Conservation (phyloP, 1,140 invertebrate genomes). For the Idris sp. region DNA sequence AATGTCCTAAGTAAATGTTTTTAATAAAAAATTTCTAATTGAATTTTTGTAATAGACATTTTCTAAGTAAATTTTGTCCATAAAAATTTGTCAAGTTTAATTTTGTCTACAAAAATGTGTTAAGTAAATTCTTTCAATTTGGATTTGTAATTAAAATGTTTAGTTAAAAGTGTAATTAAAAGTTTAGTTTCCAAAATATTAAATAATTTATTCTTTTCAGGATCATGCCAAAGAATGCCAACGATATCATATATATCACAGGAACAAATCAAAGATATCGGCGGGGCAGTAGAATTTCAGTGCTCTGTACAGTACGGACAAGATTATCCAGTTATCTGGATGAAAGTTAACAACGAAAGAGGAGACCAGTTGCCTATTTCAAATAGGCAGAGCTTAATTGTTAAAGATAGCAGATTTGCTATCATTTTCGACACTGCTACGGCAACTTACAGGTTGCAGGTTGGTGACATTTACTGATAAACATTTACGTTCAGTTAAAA, state of each 20-base stretch:
- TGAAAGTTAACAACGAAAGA: slow-evolving; percentile 80
- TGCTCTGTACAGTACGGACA: slow-evolving; percentile 93
- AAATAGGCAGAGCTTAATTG: slow-evolving; percentile 87
- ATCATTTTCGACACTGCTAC: slow-evolving; percentile 88
- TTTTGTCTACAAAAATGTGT: too few relatives aligned
- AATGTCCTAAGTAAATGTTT: too few relatives aligned
- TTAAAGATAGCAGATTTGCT: slow-evolving; percentile 91
- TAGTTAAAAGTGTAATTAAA: too few relatives aligned
- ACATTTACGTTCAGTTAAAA: too few relatives aligned
- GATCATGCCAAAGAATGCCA: slow-evolving; percentile 85
- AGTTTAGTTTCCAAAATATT: too few relatives aligned
- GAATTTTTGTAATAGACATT: too few relatives aligned
- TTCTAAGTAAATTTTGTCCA: too few relatives aligned
- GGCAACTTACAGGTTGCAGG: slow-evolving; percentile 89
- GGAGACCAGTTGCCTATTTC: slow-evolving; percentile 86
- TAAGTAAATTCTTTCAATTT: too few relatives aligned
- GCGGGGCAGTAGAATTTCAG: slow-evolving; percentile 90
- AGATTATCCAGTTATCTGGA: slow-evolving; percentile 92
- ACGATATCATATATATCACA: slow-evolving; percentile 95
- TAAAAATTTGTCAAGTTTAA: too few relatives aligned
- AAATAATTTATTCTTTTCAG: slow-evolving; percentile 76
- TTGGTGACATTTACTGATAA: not conserved
- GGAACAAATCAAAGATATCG: slow-evolving; percentile 94
- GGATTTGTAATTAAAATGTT: too few relatives aligned
- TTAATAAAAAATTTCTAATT: too few relatives aligned